Evolutionary conservation across 2,797 vertebrate species (phyloP).

Genomic region (Pantherophis vulpinus): DNA sequence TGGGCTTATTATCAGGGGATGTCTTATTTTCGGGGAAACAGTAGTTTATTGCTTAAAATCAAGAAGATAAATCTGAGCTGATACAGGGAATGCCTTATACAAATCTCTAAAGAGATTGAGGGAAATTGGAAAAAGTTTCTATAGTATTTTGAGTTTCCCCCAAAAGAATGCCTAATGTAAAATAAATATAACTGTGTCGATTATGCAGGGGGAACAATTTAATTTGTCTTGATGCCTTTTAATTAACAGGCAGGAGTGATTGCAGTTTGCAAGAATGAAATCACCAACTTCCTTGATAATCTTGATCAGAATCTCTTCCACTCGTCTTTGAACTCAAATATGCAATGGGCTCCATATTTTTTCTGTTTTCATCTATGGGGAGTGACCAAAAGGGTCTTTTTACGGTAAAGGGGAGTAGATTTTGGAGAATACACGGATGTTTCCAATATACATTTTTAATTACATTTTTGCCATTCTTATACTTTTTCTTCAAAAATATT

Average conservation of each 20-base stretch:
- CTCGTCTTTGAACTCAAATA: not conserved
- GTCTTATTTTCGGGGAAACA: too few relatives aligned
- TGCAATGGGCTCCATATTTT: not conserved
- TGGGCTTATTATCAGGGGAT: too few relatives aligned
- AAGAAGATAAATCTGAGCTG: not conserved
- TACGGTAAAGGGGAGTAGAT: not conserved
- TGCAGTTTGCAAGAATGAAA: not conserved
- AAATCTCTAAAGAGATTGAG: not conserved
- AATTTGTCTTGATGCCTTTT: not conserved
- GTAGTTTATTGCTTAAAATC: not conserved
- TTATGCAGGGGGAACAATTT: not conserved
- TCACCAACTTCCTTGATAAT: not conserved
- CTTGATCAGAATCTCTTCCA: not conserved
- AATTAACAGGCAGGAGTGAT: not conserved
- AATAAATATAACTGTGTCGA: not conserved
- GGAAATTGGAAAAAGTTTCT: not conserved
- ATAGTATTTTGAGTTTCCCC: not conserved
- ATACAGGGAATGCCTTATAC: not conserved
- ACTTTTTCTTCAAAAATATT: not conserved
- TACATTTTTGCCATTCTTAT: not conserved
- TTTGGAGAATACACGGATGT: not conserved
- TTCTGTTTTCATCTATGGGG: not conserved
- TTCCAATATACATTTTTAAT: not conserved
- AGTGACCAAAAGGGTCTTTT: not conserved
- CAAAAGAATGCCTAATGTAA: not conserved